phyloP scores from a whole-genome alignment of 1,140 invertebrate genomes.

The Sycobia sp. region DNA sequence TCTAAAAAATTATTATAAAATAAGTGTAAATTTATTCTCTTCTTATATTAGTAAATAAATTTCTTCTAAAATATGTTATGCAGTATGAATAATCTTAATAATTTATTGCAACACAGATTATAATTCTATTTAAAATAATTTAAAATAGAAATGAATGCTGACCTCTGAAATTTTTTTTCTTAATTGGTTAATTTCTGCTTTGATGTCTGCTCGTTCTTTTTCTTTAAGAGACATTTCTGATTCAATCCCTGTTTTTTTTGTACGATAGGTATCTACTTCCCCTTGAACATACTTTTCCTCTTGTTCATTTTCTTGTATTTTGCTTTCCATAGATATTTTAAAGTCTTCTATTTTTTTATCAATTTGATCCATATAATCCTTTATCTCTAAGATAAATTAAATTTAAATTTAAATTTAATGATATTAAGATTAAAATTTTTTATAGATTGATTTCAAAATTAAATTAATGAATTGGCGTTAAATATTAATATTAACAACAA shows the following conservation, averaged over 20 bases:
- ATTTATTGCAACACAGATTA: background rate
- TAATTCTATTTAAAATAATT: no score
- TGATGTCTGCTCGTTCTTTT: constrained; percentile 61
- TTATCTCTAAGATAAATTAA: constrained; percentile 40
- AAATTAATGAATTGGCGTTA: background rate
- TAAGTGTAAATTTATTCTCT: background rate
- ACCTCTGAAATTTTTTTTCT: constrained; percentile 46
- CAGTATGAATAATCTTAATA: constrained; percentile 27
- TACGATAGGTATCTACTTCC: constrained; percentile 58
- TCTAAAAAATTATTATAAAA: constrained; percentile 41
- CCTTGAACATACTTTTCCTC: constrained; percentile 61
- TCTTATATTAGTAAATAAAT: no score
- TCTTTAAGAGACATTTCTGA: constrained; percentile 61
- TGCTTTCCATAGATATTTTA: constrained; percentile 53
- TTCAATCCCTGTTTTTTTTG: constrained; percentile 55
- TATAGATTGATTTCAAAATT: constrained; percentile 22
- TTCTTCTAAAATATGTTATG: no score
- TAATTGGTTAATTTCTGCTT: constrained; percentile 58
- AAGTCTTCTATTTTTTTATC: constrained; percentile 55
- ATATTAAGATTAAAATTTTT: no score
- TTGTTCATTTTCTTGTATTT: constrained; percentile 53
- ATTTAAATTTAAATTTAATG: background rate
- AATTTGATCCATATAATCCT: constrained; percentile 47
- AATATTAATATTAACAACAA: background rate
- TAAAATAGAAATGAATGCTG: no score